Evolutionary conservation across 2,888 invertebrate genomes (phyloP), one percentile per base, ranked within the genome.

Genomic region (Schizaphis graminum): DNA sequence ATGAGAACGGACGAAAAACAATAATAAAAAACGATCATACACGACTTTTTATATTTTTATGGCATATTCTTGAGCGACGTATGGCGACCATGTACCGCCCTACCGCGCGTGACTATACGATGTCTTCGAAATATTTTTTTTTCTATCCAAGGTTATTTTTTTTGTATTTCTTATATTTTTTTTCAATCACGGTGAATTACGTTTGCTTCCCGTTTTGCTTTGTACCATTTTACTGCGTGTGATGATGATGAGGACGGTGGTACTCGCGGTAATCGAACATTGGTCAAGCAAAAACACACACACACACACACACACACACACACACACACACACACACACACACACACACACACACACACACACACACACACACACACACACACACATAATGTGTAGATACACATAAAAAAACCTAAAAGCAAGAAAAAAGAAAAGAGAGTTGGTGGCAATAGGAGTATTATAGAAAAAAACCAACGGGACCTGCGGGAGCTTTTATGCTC

Each of bases 161-260:
- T 89, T 44, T 28, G 13, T 88, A 21, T 47, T 90, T 67, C 28
- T 84, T 91, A 77, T 61, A 44, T 57, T 53, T 87, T n/a, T 92
- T 92, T 88, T 92, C 92, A 92, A 92, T 92, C 92, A 41, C 61
- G 35, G 41, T 87, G 87, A 92, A 92, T 92, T 87, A 92, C 87
- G 92, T 92, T 92, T 77, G 35, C 67, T 88, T 47, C 35, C 47
- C 16, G 77, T 84, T 84, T 91, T 91, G 49, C 53, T 91, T 91
- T 84, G 41, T 77, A 67, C 61, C 47, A 67, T 61, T 90, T 28
- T 53, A 35, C 77, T 24, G n/a, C n/a, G 13, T 16, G 11, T 56
- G 35, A 35, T 56, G 35, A 53, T 21, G 56, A 24, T 26, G 35
- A 28, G 16, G 77, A 35, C 35, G 35, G 2, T 5, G 77, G 77